phyloP scores from a whole-genome alignment of 2,113 vertebrate species.

The Falco punctatus region DNA sequence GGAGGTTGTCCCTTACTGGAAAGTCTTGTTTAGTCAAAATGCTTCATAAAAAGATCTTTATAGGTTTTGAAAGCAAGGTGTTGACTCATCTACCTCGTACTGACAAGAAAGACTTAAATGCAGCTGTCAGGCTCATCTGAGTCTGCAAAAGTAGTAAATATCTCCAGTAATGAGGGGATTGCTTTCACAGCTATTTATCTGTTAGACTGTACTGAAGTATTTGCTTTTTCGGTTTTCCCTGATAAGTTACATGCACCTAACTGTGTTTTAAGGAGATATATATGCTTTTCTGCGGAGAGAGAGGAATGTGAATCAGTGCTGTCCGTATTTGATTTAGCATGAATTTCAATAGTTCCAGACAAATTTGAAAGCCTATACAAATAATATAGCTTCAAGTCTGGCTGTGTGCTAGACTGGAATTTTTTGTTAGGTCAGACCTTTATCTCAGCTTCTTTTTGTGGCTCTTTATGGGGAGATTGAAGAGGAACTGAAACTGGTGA shows the following conservation, averaged over 20 bases:
- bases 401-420: constrained; percentile 49
- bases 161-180: not conserved
- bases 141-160: not conserved
- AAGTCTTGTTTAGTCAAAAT: not conserved
- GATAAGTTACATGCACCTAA: not conserved
- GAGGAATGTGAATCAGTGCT: not conserved
- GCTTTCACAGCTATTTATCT: not conserved
- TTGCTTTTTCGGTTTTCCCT: not conserved
- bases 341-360: constrained; percentile 47
- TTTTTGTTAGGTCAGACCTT: constrained; percentile 52
- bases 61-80: not conserved
- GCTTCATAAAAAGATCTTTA: not conserved
- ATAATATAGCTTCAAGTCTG: constrained; percentile 28
- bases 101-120: not conserved
- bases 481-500: constrained; percentile 74
- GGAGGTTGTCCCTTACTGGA: not conserved
- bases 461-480: constrained; percentile 70
- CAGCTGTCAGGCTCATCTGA: not conserved
- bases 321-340: constrained; percentile 34
- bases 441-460: constrained; percentile 58
- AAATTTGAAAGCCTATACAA: constrained; percentile 41
- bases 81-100: not conserved
- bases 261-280: not conserved
- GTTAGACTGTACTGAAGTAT: not conserved
- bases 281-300: not conserved